phyloP scores from a whole-genome alignment of 1,140 invertebrate genomes.

The Bombus picipes region DNA sequence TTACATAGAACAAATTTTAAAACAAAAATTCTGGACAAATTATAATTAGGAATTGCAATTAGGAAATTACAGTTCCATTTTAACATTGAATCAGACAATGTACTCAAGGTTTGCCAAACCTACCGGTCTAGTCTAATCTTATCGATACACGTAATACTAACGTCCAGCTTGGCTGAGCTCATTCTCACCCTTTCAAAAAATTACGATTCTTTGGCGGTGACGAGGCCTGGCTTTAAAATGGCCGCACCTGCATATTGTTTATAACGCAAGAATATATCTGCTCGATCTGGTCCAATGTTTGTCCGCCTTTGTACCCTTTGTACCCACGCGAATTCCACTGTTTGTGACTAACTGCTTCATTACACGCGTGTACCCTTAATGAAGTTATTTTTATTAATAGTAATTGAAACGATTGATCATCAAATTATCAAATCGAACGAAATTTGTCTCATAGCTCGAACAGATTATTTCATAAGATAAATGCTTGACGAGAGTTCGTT shows the following conservation, averaged over 20 bases:
- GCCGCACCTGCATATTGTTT: conserved; percentile 72
- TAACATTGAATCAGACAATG: too few relatives aligned
- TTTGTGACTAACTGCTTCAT: conserved; percentile 23
- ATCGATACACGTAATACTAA: background rate
- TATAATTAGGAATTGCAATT: background rate
- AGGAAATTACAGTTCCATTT: background rate
- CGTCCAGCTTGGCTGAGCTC: background rate
- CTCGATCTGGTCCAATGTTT: conserved; percentile 17
- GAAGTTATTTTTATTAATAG: conserved; percentile 1
- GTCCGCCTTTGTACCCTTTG: conserved; percentile 36
- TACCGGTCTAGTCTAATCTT: conserved; percentile 5
- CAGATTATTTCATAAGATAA: background rate
- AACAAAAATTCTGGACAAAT: too few relatives aligned
- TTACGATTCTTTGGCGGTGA: conserved; percentile 61
- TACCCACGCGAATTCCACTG: conserved; percentile 63
- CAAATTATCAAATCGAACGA: background rate
- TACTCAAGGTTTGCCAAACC: too few relatives aligned
- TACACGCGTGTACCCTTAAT: background rate
- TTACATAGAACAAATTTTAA: too few relatives aligned
- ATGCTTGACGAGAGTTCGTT: conserved; percentile 30
- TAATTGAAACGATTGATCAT: background rate
- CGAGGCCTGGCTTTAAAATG: conserved; percentile 56
- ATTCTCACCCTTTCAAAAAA: conserved; percentile 47
- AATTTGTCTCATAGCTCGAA: background rate
- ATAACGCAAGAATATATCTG: conserved; percentile 41